Conservation (phyloP, 2,888 invertebrate species). For the Hecatera dysodea region DNA sequence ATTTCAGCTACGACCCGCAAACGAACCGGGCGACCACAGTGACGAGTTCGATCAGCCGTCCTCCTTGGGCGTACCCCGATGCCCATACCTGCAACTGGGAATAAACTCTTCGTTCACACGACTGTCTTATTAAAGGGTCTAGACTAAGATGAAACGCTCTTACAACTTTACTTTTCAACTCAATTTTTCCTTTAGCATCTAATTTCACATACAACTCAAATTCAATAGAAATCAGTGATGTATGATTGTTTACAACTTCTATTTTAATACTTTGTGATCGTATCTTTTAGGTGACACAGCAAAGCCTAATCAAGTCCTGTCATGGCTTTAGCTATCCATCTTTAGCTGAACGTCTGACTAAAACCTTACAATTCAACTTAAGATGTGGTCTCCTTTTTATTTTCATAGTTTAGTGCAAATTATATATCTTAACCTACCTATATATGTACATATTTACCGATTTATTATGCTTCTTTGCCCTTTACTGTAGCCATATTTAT, state of each 20-base stretch:
- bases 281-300: not conserved
- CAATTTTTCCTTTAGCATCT: not conserved
- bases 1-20: conserved; percentile 82
- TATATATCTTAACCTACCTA: too few species aligned
- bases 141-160: conserved; percentile 12
- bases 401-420: not conserved
- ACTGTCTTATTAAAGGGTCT: conserved; percentile 9
- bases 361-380: not conserved
- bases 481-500: conserved; percentile 51
- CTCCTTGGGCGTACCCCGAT: conserved; percentile 87
- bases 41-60: conserved; percentile 77
- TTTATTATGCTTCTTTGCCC: conserved; percentile 47
- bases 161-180: not conserved
- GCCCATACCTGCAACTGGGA: conserved; percentile 81
- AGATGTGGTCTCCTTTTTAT: not conserved
- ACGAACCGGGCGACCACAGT: conserved; percentile 74
- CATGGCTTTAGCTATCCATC: not conserved
- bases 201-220: conserved; percentile 23
- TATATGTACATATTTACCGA: conserved; percentile 23
- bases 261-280: not conserved
- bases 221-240: conserved; percentile 9
- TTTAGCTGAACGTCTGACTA: not conserved
- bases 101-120: conserved; percentile 65
- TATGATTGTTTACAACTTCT: conserved; percentile 21
- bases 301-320: not conserved